Percentiles rank a stretch among this genome's conserved stretches.
phyloP scores from a whole-genome alignment of 1,140 invertebrate genomes.

The Procambarus virginalis region DNA sequence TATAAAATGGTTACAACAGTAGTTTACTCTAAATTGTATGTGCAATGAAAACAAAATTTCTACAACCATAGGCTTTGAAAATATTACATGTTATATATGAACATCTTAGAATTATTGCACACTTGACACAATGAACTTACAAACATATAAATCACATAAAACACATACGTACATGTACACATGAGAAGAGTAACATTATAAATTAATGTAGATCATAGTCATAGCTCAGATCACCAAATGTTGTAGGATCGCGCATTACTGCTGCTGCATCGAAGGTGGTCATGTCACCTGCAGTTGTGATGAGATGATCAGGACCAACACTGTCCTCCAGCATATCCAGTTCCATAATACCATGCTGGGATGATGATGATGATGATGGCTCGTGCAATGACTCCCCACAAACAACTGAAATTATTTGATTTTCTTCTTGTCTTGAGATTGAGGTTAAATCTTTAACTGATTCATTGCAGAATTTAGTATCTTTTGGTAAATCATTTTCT shows the following conservation, averaged over 20 bases:
- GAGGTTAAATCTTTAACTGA: not conserved
- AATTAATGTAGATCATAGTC: slow-evolving; percentile 5
- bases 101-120: no score
- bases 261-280: not conserved
- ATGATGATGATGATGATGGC: not conserved
- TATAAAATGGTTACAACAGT: no score
- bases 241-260: slow-evolving; percentile 10
- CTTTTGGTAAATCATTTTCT: not conserved
- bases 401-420: not conserved
- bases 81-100: no score
- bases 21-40: no score
- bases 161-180: slow-evolving; percentile 1
- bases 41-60: no score
- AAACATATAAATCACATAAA: not conserved
- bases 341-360: not conserved
- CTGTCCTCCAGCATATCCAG: not conserved
- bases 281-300: not conserved
- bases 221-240: slow-evolving; percentile 12
- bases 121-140: no score
- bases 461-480: not conserved
- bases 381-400: not conserved
- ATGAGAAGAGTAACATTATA: not conserved
- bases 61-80: no score
- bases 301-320: not conserved
- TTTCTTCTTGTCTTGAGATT: not conserved